A percentile compares a stretch with the other conserved stretches of the same genome.
phyloP scores from a whole-genome alignment of 2,888 invertebrate species.

The Epirrhoe alternata region DNA sequence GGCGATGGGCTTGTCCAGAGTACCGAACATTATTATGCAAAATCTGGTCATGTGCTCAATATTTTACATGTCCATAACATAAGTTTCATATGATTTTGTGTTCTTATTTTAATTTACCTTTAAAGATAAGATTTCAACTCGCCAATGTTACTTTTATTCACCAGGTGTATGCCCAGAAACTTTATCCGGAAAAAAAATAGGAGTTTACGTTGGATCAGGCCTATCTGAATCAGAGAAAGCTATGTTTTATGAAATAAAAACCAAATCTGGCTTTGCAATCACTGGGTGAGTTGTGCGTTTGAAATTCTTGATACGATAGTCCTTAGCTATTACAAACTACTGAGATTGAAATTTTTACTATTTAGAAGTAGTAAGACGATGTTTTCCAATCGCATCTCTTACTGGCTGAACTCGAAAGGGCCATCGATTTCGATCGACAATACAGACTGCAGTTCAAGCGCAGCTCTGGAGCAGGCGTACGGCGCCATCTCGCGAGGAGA shows the following conservation, averaged over 20 bases:
- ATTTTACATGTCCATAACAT: no score
- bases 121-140: no score
- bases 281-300: not conserved
- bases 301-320: no score
- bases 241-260: not conserved
- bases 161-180: not conserved
- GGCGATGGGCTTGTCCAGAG: no score
- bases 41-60: no score
- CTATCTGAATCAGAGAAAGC: not conserved
- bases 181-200: not conserved
- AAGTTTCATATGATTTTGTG: no score
- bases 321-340: no score
- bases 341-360: no score
- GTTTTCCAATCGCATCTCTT: constrained; percentile 63
- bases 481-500: constrained; percentile 52
- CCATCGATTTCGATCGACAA: constrained; percentile 57
- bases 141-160: not conserved
- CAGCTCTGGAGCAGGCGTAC: constrained; percentile 55
- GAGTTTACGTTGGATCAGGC: not conserved
- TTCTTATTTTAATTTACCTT: no score
- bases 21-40: no score
- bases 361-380: constrained; percentile 52
- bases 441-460: constrained; percentile 50
- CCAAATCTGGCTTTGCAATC: not conserved
- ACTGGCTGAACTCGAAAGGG: constrained; percentile 60